Evolutionary conservation across 2,888 invertebrate genomes (phyloP), one percentile per base, ranked within the genome.

Genomic region (Yponomeuta evonymella): DNA sequence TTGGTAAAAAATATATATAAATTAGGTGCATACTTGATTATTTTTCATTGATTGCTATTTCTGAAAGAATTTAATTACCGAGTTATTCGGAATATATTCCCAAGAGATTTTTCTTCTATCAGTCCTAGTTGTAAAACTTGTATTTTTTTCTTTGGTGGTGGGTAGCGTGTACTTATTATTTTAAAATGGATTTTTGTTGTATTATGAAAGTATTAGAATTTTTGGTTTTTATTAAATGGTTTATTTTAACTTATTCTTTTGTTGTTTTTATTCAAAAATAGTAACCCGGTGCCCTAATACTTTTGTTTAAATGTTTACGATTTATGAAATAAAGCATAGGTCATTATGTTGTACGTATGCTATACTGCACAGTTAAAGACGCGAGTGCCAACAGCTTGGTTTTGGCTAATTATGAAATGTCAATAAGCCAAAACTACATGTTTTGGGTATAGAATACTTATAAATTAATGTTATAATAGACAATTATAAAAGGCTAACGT

Each of bases 221-320:
- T 88, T 89, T 86, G 83, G 81, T 88, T 90, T 86, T 87, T 83
- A 89, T 87, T 89, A 91, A 90, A 90, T 78, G 85, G 87, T 12
- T 89, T 89, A 83, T 81, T 78, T 77, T 81, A 76, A 4, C 51
- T 78, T 76, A 81, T 77, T 77, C 77, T 82, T 80, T 84, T 83
- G 81, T 79, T 80, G 77, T 75, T 78, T 76, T 75, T 76, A 75
- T 75, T 73, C 71, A 43, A 43, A 43, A 43, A 5, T 8, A 43
- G 43, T 43, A 9, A 43, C 43, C 23, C 23, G 23, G 23, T 23
- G 23, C 23, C 43, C 43, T 33, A 43, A 1, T 43, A 43, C 6
- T 1, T 43, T 43, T 43, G 70, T 68, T 68, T 66, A 71, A 48
- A 2, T 10, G 15, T 23, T 30, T 48, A 30, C 64, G 8, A 43